A percentile compares a stretch with the other conserved stretches of the same genome.
Conservation (phyloP, 1,140 invertebrate genomes). For the Lethrus apterus region DNA sequence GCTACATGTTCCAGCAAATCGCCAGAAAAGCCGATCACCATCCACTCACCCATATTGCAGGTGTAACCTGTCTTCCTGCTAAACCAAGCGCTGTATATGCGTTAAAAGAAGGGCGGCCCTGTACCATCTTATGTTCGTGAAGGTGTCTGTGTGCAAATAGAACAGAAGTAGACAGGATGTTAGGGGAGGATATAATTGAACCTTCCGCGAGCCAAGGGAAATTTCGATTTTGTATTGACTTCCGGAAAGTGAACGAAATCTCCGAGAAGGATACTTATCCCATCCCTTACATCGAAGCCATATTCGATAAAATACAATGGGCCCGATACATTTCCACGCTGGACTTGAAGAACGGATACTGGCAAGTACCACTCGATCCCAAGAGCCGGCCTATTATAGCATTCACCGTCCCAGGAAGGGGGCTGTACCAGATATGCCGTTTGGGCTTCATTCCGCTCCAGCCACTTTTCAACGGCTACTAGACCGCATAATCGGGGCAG, state of each 20-base stretch:
- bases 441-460: constrained; percentile 35
- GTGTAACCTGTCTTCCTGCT: no score
- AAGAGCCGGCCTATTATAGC: background rate
- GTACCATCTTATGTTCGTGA: no score
- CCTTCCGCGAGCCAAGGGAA: background rate
- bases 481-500: constrained; percentile 25
- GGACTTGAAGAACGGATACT: constrained; percentile 1
- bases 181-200: constrained; percentile 1
- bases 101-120: no score
- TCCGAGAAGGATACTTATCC: background rate
- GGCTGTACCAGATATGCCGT: constrained; percentile 35
- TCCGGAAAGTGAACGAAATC: background rate
- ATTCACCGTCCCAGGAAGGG: constrained; percentile 20
- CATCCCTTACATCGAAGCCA: background rate
- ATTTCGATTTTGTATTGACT: constrained; percentile 4
- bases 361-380: background rate
- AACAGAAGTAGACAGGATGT: background rate
- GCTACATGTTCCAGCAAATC: no score
- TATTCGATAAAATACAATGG: background rate
- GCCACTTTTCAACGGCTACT: constrained; percentile 26
- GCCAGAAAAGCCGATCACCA: no score
- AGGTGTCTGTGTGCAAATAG: no score
- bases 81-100: no score
- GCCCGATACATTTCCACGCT: background rate
- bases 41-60: no score